Evolutionary conservation across 2,113 vertebrate genomes (phyloP).

Genomic region (Mastomys coucha): DNA sequence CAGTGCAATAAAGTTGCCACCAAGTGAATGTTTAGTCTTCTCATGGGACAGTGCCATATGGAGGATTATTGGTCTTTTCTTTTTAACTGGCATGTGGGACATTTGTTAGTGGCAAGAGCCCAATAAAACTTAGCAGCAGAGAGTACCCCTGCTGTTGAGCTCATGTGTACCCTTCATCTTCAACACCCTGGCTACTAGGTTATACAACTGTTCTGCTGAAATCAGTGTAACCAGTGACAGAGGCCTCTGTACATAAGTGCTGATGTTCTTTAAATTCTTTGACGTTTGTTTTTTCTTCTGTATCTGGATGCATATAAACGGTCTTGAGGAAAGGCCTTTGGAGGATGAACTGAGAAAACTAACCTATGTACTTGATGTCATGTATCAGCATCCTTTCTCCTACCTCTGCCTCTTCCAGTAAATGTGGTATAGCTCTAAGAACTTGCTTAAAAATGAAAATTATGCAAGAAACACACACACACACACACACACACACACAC

Average conservation of each 20-base stretch:
- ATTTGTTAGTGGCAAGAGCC: not conserved
- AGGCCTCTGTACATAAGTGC: not conserved
- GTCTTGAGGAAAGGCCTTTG: not conserved
- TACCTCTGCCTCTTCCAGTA: not conserved
- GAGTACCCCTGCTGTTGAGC: not conserved
- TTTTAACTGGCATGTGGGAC: not conserved
- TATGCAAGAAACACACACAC: not conserved
- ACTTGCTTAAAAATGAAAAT: not conserved
- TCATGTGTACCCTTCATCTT: not conserved
- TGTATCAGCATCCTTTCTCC: not conserved
- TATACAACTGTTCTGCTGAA: not conserved
- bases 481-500: not conserved
- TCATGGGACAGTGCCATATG: not conserved
- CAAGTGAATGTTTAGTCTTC: conserved; percentile 13
- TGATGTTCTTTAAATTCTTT: not conserved
- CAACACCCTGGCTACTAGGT: not conserved
- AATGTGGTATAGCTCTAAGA: not conserved
- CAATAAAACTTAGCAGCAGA: not conserved
- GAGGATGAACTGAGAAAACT: not conserved
- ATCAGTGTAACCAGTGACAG: not conserved
- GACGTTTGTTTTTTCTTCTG: not conserved
- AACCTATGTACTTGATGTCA: not conserved
- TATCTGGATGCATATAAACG: not conserved
- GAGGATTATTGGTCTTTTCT: not conserved
- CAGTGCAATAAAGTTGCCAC: conserved; percentile 1